A percentile compares a stretch with the other conserved stretches of the same genome.
phyloP scores from a whole-genome alignment of 2,797 vertebrate species.

The Nannoperca obscura region DNA sequence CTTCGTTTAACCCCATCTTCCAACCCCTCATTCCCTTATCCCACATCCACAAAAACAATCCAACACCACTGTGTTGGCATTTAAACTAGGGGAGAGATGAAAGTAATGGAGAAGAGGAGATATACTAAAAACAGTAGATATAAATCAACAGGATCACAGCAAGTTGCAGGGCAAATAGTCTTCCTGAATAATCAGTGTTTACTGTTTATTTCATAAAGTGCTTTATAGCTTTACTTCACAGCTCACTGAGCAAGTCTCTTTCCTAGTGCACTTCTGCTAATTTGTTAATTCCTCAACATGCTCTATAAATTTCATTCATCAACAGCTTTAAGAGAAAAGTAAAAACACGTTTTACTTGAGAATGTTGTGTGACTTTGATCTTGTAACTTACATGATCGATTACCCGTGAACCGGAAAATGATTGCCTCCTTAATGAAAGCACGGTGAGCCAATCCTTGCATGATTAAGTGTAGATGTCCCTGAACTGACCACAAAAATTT shows the following conservation, averaged over 20 bases:
- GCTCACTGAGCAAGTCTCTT: constrained; percentile 38
- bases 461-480: constrained; percentile 63
- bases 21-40: background rate
- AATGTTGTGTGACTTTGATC: constrained; percentile 70
- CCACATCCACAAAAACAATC: background rate
- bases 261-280: constrained; percentile 35
- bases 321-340: constrained; percentile 4
- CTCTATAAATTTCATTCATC: constrained; percentile 53
- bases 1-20: constrained; percentile 19
- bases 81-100: constrained; percentile 7
- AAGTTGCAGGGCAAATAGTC: constrained; percentile 38
- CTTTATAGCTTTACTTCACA: constrained; percentile 51
- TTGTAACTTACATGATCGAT: constrained; percentile 69
- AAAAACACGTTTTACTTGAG: constrained; percentile 31
- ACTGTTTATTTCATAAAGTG: constrained; percentile 55
- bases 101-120: background rate
- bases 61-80: background rate
- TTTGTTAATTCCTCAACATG: constrained; percentile 52
- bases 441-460: constrained; percentile 61
- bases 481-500: constrained; percentile 67
- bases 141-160: constrained; percentile 37
- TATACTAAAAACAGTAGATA: constrained; percentile 21
- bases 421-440: constrained; percentile 71
- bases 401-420: constrained; percentile 72
- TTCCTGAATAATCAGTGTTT: constrained; percentile 50